phyloP scores from a whole-genome alignment of 2,113 vertebrate species.

The Psittacula cyanocephala region DNA sequence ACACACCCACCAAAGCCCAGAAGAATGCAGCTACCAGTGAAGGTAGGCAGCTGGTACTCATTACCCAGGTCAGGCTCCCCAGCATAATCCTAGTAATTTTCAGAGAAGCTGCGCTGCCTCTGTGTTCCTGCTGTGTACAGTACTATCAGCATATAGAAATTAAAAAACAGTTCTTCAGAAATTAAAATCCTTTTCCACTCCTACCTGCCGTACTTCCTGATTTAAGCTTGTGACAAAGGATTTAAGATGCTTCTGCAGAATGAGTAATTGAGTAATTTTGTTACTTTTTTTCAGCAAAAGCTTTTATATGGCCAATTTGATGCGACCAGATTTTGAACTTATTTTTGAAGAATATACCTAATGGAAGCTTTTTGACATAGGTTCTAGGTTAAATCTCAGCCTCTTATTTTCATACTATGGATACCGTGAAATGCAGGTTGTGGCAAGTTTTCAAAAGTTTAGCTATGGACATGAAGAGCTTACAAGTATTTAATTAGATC shows the following conservation, averaged over 20 bases:
- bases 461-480: not conserved
- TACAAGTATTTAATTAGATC: not conserved
- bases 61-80: constrained; percentile 59
- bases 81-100: constrained; percentile 53
- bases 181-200: not conserved
- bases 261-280: not conserved
- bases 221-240: not conserved
- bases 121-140: not conserved
- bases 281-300: not conserved
- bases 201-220: not conserved
- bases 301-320: not conserved
- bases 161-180: constrained; percentile 52
- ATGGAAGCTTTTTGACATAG: not conserved
- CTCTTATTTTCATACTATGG: not conserved
- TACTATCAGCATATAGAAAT: constrained; percentile 22
- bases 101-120: not conserved
- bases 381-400: not conserved
- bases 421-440: not conserved
- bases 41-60: constrained; percentile 90
- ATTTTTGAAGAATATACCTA: not conserved
- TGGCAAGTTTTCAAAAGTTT: not conserved
- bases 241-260: not conserved
- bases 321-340: not conserved
- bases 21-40: constrained; percentile 98
- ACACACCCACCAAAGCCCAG: constrained; percentile 92